Conservation (phyloP, 2,797 vertebrate genomes). For the Ctenopoma multispine region DNA sequence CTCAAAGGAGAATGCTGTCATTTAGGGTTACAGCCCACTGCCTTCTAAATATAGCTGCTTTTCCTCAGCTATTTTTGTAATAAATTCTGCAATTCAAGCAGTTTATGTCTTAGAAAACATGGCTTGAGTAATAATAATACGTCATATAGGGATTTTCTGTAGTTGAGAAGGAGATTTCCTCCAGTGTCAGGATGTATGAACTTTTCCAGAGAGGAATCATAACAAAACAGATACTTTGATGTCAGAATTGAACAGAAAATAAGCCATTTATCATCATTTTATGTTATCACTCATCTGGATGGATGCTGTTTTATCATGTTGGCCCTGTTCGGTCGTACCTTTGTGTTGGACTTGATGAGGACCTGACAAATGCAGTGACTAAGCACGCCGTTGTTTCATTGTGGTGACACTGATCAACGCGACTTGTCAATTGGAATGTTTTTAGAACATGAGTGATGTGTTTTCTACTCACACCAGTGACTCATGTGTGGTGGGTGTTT, state of each 20-base stretch:
- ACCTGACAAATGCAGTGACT: conserved; percentile 52
- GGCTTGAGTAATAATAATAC: too few species aligned
- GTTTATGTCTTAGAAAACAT: background rate
- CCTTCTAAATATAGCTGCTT: conserved; percentile 45
- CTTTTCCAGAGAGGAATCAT: conserved; percentile 7
- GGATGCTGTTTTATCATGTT: conserved; percentile 33
- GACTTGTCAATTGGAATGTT: conserved; percentile 47
- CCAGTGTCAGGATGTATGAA: background rate
- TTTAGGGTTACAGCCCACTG: conserved; percentile 36
- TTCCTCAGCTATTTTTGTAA: conserved; percentile 16
- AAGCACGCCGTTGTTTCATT: conserved; percentile 38
- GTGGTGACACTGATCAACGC: conserved; percentile 52
- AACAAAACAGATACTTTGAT: background rate
- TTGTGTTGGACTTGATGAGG: conserved; percentile 33
- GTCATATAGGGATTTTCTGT: background rate
- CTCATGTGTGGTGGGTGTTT: conserved; percentile 59
- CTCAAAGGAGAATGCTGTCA: conserved; percentile 44
- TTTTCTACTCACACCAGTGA: conserved; percentile 62
- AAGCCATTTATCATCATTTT: background rate
- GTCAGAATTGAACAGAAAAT: background rate
- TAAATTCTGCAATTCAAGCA: conserved; percentile 28
- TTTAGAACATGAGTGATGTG: conserved; percentile 66
- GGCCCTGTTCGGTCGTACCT: conserved; percentile 18
- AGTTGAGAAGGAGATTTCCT: background rate
- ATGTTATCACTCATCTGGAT: conserved; percentile 1